Conservation (phyloP, 2,113 vertebrate genomes). For the Thryonomys swinderianus region DNA sequence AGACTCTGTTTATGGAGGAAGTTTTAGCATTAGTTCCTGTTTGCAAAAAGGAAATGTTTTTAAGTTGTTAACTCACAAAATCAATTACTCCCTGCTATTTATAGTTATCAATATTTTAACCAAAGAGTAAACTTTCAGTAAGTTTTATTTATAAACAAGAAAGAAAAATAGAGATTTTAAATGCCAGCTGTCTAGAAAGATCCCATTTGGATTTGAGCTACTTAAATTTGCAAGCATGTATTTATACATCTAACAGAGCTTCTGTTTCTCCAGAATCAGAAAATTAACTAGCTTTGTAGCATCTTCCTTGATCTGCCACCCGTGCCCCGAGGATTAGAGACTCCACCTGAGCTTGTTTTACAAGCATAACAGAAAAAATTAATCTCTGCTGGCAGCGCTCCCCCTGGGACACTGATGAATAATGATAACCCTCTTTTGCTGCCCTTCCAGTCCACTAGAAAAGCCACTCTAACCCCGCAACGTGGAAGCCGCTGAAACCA, state of each 20-base stretch:
- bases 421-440: slow-evolving; percentile 93
- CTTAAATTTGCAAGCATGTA: slow-evolving; percentile 94
- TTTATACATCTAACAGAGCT: slow-evolving; percentile 93
- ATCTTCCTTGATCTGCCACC: slow-evolving; percentile 94
- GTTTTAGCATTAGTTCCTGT: slow-evolving; percentile 49
- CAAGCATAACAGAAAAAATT: slow-evolving; percentile 94
- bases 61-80: slow-evolving; percentile 56
- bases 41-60: slow-evolving; percentile 58
- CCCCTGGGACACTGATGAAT: slow-evolving; percentile 93
- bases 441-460: slow-evolving; percentile 93
- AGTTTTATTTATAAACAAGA: slow-evolving; percentile 87
- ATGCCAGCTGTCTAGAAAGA: slow-evolving; percentile 91
- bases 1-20: slow-evolving; percentile 38
- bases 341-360: slow-evolving; percentile 95
- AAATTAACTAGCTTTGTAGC: slow-evolving; percentile 95
- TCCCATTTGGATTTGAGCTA: slow-evolving; percentile 92
- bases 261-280: slow-evolving; percentile 93
- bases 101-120: slow-evolving; percentile 78
- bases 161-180: slow-evolving; percentile 87
- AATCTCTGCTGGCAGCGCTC: slow-evolving; percentile 93
- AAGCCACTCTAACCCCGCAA: slow-evolving; percentile 92
- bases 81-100: slow-evolving; percentile 61
- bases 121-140: slow-evolving; percentile 85
- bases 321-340: slow-evolving; percentile 93
- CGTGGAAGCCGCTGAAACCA: slow-evolving; percentile 90